These are phyloP conservation scores for Trialeurodes vaporariorum DNA, from an alignment of 1,140 invertebrate species.

Conservation along the genomic window DNA sequence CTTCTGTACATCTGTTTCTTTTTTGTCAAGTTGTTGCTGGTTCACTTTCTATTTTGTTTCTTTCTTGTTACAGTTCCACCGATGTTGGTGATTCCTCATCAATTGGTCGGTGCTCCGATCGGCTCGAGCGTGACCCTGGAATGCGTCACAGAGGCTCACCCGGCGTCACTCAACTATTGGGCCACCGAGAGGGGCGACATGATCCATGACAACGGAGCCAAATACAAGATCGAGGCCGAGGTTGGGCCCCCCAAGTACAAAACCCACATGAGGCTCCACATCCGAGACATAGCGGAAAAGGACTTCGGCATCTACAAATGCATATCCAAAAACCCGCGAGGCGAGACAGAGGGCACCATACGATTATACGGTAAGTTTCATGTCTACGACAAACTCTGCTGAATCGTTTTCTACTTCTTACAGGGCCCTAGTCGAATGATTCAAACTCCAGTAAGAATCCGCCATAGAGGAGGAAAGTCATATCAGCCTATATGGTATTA, in stretches of 20 bases:
- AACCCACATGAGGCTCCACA: conserved; percentile 65
- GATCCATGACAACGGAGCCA: conserved; percentile 65
- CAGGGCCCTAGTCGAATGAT: too few relatives aligned
- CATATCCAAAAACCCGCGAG: conserved; percentile 82
- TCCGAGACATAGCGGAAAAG: conserved; percentile 53
- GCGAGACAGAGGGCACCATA: conserved; percentile 83
- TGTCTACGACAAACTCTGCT: too few relatives aligned
- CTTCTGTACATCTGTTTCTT: too few relatives aligned
- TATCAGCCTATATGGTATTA: too few relatives aligned
- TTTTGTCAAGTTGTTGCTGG: too few relatives aligned
- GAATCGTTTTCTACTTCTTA: too few relatives aligned
- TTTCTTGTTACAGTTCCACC: conserved; percentile 74
- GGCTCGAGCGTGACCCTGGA: conserved; percentile 72
- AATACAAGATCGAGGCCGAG: conserved; percentile 50
- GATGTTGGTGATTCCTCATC: conserved; percentile 80
- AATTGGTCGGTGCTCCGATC: conserved; percentile 68
- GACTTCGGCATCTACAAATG: conserved; percentile 86
- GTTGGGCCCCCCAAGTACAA: conserved; percentile 60
- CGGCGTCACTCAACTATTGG: conserved; percentile 85
- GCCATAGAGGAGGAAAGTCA: too few relatives aligned
- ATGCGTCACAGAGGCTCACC: conserved; percentile 81
- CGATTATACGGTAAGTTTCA: conserved; percentile 81
- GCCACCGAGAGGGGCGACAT: conserved; percentile 72
- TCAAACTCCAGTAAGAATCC: too few relatives aligned
- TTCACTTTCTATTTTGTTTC: too few relatives aligned